Percentiles rank a stretch among this genome's conserved stretches.
Evolutionary conservation across 2,113 vertebrate genomes (phyloP).

Genomic region (Archilochus colubris): DNA sequence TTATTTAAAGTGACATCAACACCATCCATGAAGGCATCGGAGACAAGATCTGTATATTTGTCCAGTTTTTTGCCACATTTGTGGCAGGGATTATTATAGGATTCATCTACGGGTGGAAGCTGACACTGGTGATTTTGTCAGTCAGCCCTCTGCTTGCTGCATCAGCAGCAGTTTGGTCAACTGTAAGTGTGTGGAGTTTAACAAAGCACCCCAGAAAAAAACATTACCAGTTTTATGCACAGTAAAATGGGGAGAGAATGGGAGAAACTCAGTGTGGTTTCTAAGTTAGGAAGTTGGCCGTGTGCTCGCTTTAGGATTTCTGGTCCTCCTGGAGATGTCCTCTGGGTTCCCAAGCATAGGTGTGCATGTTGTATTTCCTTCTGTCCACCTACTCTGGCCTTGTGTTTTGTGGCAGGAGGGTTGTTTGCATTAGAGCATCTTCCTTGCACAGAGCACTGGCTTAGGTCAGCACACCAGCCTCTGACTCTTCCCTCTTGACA

Average conservation of each 20-base stretch:
- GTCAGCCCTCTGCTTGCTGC: slow-evolving; percentile 75
- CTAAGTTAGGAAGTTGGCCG: neutral
- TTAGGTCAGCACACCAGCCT: neutral
- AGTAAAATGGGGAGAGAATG: neutral
- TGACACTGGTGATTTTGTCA: slow-evolving; percentile 79
- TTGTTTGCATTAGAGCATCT: neutral
- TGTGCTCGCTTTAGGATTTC: neutral
- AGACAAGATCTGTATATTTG: slow-evolving; percentile 77
- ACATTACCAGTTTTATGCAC: neutral
- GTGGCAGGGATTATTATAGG: slow-evolving; percentile 75
- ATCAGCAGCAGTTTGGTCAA: slow-evolving; percentile 73
- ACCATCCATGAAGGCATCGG: slow-evolving; percentile 78
- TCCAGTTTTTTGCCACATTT: slow-evolving; percentile 74
- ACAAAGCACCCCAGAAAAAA: neutral
- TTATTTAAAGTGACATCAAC: slow-evolving; percentile 79
- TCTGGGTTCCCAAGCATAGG: neutral
- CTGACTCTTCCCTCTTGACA: rapidly evolving
- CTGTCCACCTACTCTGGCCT: neutral
- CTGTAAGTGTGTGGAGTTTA: slow-evolving; percentile 62
- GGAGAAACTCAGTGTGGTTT: neutral
- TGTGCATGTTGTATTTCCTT: neutral
- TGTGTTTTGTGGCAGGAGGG: neutral
- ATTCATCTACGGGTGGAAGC: slow-evolving; percentile 79
- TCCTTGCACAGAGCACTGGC: neutral
- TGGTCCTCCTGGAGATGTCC: neutral